Base-by-base conservation (phyloP, 2,113 vertebrate genomes). In the Rhipidura dahli region DNA sequence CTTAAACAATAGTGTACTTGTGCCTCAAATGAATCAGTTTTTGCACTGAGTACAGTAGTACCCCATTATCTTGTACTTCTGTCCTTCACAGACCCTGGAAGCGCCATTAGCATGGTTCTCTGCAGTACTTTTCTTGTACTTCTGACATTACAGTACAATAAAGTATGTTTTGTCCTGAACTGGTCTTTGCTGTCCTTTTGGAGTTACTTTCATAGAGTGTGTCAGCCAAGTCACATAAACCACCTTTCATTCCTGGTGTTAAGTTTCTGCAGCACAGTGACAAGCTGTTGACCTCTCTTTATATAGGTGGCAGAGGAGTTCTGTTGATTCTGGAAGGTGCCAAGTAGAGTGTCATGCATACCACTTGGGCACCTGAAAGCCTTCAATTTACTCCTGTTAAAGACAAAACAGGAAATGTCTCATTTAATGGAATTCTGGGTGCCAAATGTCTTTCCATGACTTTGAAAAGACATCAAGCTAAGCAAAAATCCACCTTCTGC, bases 111-210 rank as follows among this genome's bases (percentile, higher is more conserved):
- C 97, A 98, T 98, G 97, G 96, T 97, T 97, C 93, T 94, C 96
- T 97, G 81, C 89, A 94, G 97, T 98, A 97, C 97, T 98, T 60
- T 96, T 94, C 91, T 94, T 97, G 97, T 98, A 97, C 97, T 97
- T 96, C 96, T 96, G 96, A 97, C 98, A 96, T 98, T 97, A 97
- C 90, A 97, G 78, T 96, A 97, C 93, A 98, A 98, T 98, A 98
- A 98, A 98, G 92, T 97, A 95, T 98, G 97, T 98, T 98, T 98
- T 98, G 98, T 98, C 97, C 97, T 96, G 96, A 96, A 90, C 60
- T 95, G 93, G 61, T 96, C 51, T 79, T 80, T 83, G 69, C 61
- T 14, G 9, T 66, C 61, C 33, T 90, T 94, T 50, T 39, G 22
- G 69, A 76, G 40, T 93, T 30, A 24, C 27, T 91, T 69, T 47